phyloP scores from a whole-genome alignment of 1,140 invertebrate species.

The Temnothorax nylanderi region DNA sequence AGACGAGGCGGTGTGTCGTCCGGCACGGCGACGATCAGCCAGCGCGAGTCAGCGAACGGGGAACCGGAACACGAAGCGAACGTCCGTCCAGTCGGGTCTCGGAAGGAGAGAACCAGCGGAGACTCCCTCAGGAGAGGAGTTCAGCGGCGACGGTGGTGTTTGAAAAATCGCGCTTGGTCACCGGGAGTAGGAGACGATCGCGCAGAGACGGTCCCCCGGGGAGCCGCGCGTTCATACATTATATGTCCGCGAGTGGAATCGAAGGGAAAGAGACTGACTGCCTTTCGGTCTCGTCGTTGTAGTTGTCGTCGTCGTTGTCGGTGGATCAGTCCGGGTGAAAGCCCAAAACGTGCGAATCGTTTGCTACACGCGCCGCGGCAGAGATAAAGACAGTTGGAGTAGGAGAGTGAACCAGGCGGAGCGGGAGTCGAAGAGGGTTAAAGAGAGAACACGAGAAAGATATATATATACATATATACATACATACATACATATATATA shows the following conservation, averaged over 20 bases:
- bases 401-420: constrained; percentile 33
- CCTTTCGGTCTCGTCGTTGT: neutral
- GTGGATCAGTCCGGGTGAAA: constrained; percentile 54
- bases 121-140: neutral
- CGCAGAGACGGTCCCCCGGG: neutral
- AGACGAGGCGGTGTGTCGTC: constrained; percentile 43
- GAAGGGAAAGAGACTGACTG: neutral
- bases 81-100: constrained; percentile 8
- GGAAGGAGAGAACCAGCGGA: neutral
- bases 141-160: neutral
- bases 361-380: neutral
- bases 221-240: neutral
- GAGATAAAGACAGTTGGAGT: constrained; percentile 22
- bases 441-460: neutral
- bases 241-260: neutral
- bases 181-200: neutral
- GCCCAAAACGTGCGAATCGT: constrained; percentile 38
- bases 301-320: neutral
- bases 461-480: neutral
- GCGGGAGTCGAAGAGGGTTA: neutral
- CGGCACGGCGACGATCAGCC: neutral
- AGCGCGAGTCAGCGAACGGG: neutral
- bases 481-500: neutral
- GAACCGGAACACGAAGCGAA: neutral
- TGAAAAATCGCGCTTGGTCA: neutral